Conservation (phyloP, 2,888 invertebrate genomes). For the Eilema griseolum region DNA sequence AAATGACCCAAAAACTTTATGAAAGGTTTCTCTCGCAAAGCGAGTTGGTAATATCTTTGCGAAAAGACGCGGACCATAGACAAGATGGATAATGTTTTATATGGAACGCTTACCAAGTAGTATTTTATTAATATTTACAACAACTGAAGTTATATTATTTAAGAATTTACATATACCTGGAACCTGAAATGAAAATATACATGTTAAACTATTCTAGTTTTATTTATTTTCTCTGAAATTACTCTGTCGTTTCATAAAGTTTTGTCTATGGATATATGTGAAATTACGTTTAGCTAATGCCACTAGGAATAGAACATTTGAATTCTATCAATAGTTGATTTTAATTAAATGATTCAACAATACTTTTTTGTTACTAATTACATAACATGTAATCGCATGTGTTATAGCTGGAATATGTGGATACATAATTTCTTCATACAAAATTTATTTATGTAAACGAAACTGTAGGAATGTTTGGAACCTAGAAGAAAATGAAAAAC, state of each 20-base stretch:
- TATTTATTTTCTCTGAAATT: not conserved
- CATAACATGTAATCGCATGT: too few relatives aligned
- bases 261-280: not conserved
- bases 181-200: not conserved
- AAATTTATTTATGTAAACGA: not conserved
- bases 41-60: slow-evolving; percentile 57
- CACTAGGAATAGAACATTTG: not conserved
- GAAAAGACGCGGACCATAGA: slow-evolving; percentile 82
- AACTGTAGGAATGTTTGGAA: not conserved
- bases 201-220: not conserved
- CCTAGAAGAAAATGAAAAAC: not conserved
- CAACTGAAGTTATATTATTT: slow-evolving; percentile 36
- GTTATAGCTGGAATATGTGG: not conserved
- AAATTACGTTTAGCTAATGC: not conserved
- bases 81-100: slow-evolving; percentile 57
- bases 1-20: slow-evolving; percentile 75
- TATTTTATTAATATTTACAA: slow-evolving; percentile 40
- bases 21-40: slow-evolving; percentile 75
- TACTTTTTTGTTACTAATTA: not conserved
- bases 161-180: slow-evolving; percentile 24
- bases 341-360: not conserved
- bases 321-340: not conserved
- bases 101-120: slow-evolving; percentile 49
- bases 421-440: not conserved
- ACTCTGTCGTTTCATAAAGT: not conserved